These are phyloP conservation scores for Diglossa brunneiventris DNA, from an alignment of 2,113 vertebrate species.

Conservation along the genomic window DNA sequence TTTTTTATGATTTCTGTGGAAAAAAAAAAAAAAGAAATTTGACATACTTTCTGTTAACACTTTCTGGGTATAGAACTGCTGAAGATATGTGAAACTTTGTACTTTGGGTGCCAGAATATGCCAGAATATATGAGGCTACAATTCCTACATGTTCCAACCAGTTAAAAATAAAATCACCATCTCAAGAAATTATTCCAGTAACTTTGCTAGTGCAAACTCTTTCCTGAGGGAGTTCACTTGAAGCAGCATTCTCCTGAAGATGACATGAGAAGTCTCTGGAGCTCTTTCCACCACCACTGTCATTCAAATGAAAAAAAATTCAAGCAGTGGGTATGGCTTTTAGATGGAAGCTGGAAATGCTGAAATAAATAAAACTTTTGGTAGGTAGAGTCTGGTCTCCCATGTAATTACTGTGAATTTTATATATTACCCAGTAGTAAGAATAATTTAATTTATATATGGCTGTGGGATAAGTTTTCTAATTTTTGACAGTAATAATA, in stretches of 20 bases:
- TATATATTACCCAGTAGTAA: not conserved
- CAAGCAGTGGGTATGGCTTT: not conserved
- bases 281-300: not conserved
- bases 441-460: not conserved
- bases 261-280: not conserved
- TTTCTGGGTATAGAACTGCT: not conserved
- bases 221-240: not conserved
- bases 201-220: not conserved
- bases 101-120: not conserved
- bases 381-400: not conserved
- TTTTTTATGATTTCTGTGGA: not conserved
- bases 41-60: not conserved
- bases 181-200: not conserved
- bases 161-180: not conserved
- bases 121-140: not conserved
- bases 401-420: not conserved
- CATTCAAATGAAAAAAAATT: not conserved
- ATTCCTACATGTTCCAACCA: not conserved
- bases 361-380: not conserved
- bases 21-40: not conserved
- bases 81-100: not conserved
- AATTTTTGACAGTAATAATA: not conserved
- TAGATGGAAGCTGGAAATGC: not conserved
- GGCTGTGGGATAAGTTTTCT: not conserved
- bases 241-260: not conserved